Evolutionary conservation across 1,140 invertebrate species (phyloP).

Genomic region (Pseudomyrmex flavicornis): DNA sequence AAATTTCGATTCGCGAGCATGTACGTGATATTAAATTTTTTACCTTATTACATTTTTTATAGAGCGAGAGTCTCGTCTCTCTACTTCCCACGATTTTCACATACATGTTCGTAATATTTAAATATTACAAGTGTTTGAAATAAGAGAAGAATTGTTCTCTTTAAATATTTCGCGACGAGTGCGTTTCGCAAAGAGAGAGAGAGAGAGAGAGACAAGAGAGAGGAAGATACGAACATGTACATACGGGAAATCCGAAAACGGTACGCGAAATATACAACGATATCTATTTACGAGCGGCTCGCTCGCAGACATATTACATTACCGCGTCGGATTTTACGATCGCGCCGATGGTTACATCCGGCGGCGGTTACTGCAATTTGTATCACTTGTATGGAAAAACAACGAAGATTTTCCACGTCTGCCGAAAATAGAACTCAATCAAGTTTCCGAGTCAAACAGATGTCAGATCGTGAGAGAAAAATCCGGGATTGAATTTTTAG

Average conservation of each 20-base stretch:
- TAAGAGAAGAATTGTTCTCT: no score
- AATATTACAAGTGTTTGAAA: no score
- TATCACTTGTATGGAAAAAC: neutral
- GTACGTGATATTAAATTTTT: no score
- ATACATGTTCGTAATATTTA: no score
- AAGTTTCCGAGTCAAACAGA: neutral
- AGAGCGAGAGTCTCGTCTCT: no score
- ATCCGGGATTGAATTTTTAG: slow-evolving; percentile 2
- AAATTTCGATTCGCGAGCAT: no score
- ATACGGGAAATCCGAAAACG: slow-evolving; percentile 2
- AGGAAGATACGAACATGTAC: neutral
- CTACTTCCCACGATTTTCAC: no score
- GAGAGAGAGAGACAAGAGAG: neutral
- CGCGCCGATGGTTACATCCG: neutral
- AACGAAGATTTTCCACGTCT: neutral
- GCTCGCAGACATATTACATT: slow-evolving; percentile 40
- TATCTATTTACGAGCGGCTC: slow-evolving; percentile 43
- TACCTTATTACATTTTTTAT: no score
- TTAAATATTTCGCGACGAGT: no score
- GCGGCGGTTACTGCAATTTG: neutral
- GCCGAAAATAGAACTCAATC: slow-evolving; percentile 35
- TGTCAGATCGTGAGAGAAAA: neutral
- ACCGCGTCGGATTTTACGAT: slow-evolving; percentile 30
- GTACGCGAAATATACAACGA: slow-evolving; percentile 34
- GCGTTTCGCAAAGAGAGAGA: neutral